Conservation (phyloP, 2,888 invertebrate species). For the Hypsopygia costalis region DNA sequence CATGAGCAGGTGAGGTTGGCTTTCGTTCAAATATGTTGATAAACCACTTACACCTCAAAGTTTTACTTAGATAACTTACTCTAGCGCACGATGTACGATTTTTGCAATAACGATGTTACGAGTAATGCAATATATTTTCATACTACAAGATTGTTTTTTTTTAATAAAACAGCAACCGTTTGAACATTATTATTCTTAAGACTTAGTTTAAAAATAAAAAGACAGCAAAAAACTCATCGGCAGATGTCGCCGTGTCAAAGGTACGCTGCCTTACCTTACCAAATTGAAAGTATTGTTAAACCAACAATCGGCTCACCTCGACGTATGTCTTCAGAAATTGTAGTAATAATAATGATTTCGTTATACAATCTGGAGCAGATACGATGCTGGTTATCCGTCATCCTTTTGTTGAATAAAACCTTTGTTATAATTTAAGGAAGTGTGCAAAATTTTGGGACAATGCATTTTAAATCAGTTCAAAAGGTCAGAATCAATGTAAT, state of each 20-base stretch:
- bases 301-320: constrained; percentile 44
- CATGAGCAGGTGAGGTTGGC: too few species aligned
- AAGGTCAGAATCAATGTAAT: constrained; percentile 30
- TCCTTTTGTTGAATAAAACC: constrained; percentile 41
- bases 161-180: too few species aligned
- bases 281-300: constrained; percentile 57
- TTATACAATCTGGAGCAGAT: constrained; percentile 65
- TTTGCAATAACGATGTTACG: too few species aligned
- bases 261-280: constrained; percentile 35
- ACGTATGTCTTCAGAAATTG: constrained; percentile 40
- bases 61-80: too few species aligned
- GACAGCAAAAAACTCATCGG: constrained; percentile 24
- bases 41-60: too few species aligned
- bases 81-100: too few species aligned
- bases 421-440: constrained; percentile 59
- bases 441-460: constrained; percentile 54
- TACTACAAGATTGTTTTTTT: too few species aligned
- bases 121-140: too few species aligned
- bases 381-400: constrained; percentile 28
- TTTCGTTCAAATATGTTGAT: too few species aligned
- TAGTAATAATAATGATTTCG: constrained; percentile 67
- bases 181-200: constrained; percentile 5
- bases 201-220: constrained; percentile 17
- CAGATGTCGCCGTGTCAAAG: constrained; percentile 50
- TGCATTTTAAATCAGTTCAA: constrained; percentile 33